phyloP scores from a whole-genome alignment of 2,888 invertebrate genomes.

The Hipparchia sbordonii region DNA sequence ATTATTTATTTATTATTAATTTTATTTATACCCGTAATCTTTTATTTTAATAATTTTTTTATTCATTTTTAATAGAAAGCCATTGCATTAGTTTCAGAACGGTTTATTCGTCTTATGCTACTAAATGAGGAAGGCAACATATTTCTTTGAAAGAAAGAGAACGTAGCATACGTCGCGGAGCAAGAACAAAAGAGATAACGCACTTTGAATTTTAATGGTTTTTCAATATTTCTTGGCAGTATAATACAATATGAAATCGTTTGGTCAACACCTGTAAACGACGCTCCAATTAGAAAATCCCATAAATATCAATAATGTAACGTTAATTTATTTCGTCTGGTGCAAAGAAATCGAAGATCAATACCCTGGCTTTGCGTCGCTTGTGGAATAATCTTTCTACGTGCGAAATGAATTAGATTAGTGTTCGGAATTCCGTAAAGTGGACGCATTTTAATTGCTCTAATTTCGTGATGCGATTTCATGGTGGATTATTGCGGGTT shows the following conservation, averaged over 20 bases:
- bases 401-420: conserved; percentile 42
- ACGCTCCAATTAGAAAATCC: conserved; percentile 64
- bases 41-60: background rate
- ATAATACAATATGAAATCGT: conserved; percentile 61
- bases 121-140: conserved; percentile 40
- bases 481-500: conserved; percentile 61
- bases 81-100: conserved; percentile 52
- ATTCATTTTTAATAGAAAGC: background rate
- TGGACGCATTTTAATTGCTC: conserved; percentile 73
- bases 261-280: conserved; percentile 60
- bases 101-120: conserved; percentile 44
- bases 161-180: background rate
- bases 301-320: conserved; percentile 60
- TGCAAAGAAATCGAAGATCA: conserved; percentile 14
- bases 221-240: conserved; percentile 39
- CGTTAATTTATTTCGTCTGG: conserved; percentile 53
- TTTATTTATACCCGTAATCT: conserved; percentile 1
- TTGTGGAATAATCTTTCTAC: conserved; percentile 36
- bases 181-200: conserved; percentile 39
- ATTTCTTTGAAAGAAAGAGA: conserved; percentile 36
- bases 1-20: background rate
- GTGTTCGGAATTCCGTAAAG: conserved; percentile 57
- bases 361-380: conserved; percentile 18
- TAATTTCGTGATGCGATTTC: conserved; percentile 59
- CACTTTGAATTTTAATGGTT: conserved; percentile 5